phyloP scores from a whole-genome alignment of 2,888 invertebrate genomes.

The Coelopa pilipes region DNA sequence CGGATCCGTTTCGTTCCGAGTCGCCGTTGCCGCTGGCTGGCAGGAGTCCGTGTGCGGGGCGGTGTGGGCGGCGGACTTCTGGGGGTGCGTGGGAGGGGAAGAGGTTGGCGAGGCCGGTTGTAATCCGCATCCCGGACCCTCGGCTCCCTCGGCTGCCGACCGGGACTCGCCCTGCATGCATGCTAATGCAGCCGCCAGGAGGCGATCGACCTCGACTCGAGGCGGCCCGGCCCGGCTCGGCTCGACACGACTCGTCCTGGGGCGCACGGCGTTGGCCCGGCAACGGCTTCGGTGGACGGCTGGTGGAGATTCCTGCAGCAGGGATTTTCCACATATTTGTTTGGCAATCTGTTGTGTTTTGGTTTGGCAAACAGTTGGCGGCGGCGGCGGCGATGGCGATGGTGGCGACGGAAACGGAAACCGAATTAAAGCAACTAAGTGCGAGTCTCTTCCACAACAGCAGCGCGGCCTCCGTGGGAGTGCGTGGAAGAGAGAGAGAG shows the following conservation, averaged over 20 bases:
- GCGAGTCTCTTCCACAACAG: background rate
- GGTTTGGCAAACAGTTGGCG: slow-evolving; percentile 25
- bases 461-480: no score
- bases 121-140: slow-evolving; percentile 4
- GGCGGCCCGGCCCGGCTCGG: background rate
- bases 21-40: background rate
- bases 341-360: slow-evolving; percentile 30
- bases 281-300: background rate
- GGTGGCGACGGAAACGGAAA: slow-evolving; percentile 16
- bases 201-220: slow-evolving; percentile 21
- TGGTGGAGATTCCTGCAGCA: background rate
- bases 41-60: background rate
- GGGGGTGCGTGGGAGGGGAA: background rate
- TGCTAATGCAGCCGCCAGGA: slow-evolving; percentile 15
- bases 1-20: no score
- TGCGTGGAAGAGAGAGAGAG: no score
- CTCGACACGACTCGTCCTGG: background rate
- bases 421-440: slow-evolving; percentile 29
- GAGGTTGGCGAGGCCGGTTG: background rate
- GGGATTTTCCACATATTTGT: slow-evolving; percentile 14
- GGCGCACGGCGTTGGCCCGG: background rate
- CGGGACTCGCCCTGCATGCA: background rate
- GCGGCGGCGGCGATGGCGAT: no score
- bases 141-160: background rate
- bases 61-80: background rate